phyloP scores from a whole-genome alignment of 1,140 invertebrate species.

The Bombus vancouverensis region DNA sequence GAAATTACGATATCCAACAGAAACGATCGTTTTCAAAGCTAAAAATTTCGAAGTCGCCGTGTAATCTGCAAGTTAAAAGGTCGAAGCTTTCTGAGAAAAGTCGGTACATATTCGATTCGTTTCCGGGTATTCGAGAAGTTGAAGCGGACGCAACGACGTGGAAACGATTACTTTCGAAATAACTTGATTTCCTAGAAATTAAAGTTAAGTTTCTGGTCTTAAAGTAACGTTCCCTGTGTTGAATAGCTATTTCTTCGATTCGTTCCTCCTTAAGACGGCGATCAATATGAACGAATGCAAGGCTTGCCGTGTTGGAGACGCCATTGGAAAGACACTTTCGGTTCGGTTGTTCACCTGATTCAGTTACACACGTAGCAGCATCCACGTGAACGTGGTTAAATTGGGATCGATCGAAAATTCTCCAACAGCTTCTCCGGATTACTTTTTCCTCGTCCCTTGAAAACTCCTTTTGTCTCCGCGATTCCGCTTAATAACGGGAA shows the following conservation, averaged over 20 bases:
- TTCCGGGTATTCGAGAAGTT: background rate
- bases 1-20: slow-evolving; percentile 1
- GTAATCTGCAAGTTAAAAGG: slow-evolving; percentile 8
- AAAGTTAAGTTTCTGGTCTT: background rate
- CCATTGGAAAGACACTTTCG: slow-evolving; percentile 10
- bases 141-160: no score
- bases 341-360: background rate
- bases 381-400: background rate
- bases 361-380: no score
- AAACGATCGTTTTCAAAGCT: background rate
- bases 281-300: slow-evolving; percentile 36
- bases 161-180: slow-evolving; percentile 12
- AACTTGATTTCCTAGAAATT: slow-evolving; percentile 20
- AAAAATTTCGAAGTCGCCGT: background rate
- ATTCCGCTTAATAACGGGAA: slow-evolving; percentile 13
- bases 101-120: no score
- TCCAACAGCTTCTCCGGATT: background rate
- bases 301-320: background rate
- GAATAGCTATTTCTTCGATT: background rate
- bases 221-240: no score
- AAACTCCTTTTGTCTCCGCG: background rate
- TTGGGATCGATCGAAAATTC: slow-evolving; percentile 25
- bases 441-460: background rate
- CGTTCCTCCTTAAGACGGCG: slow-evolving; percentile 14
- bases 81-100: background rate